phyloP scores from a whole-genome alignment of 2,888 invertebrate species.

The Pachliopta kotzebuea region DNA sequence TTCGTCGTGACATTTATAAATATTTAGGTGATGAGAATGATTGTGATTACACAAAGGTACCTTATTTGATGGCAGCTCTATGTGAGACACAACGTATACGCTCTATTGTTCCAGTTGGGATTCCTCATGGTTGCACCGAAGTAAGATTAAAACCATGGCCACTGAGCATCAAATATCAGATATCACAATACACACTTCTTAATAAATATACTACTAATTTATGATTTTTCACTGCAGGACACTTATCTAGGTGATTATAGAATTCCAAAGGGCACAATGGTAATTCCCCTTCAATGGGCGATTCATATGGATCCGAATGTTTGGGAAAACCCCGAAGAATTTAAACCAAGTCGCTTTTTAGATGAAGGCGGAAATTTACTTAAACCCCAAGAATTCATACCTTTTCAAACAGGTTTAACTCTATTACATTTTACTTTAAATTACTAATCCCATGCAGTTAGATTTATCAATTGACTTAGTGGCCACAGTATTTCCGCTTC shows the following conservation, averaged over 20 bases:
- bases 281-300: slow-evolving; percentile 91
- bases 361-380: slow-evolving; percentile 80
- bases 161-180: neutral
- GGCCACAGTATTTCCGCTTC: neutral
- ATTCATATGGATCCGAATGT: slow-evolving; percentile 85
- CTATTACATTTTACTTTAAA: slow-evolving; percentile 1
- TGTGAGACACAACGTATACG: slow-evolving; percentile 89
- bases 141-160: slow-evolving; percentile 39
- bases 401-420: slow-evolving; percentile 88
- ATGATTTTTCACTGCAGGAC: slow-evolving; percentile 60
- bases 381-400: slow-evolving; percentile 86
- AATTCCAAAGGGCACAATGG: slow-evolving; percentile 86
- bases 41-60: slow-evolving; percentile 78
- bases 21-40: slow-evolving; percentile 75
- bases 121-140: slow-evolving; percentile 88
- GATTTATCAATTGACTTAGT: neutral
- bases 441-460: neutral
- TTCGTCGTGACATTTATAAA: slow-evolving; percentile 79
- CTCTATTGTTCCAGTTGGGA: slow-evolving; percentile 90
- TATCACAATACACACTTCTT: too few relatives aligned
- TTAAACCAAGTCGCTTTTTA: slow-evolving; percentile 86
- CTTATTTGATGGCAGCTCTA: slow-evolving; percentile 86
- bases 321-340: slow-evolving; percentile 85
- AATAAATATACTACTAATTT: slow-evolving; percentile 6
- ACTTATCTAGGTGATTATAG: slow-evolving; percentile 81